A percentile compares a stretch with the other conserved stretches of the same genome.
phyloP scores from a whole-genome alignment of 2,797 vertebrate species.

The Mionectes olivaceus region DNA sequence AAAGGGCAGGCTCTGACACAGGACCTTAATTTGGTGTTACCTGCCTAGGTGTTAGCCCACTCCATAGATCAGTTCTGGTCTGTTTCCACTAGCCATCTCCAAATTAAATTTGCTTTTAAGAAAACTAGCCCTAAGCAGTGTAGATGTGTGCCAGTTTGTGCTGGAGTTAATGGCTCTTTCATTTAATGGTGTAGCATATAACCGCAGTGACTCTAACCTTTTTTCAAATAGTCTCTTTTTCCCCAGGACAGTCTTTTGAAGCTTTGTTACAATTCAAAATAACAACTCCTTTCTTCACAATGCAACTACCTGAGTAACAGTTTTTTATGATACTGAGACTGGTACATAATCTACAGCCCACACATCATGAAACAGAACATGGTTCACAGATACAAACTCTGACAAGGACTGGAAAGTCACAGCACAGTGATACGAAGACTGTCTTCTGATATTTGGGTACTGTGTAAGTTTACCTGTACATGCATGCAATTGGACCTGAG shows the following conservation, averaged over 20 bases:
- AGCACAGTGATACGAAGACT: background rate
- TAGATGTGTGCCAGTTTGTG: background rate
- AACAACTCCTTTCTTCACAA: background rate
- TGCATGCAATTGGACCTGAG: background rate
- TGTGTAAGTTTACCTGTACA: background rate
- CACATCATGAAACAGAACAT: background rate
- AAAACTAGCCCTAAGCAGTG: background rate
- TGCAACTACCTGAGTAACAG: background rate
- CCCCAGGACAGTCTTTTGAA: background rate
- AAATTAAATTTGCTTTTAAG: background rate
- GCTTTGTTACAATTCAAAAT: background rate
- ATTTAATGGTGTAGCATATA: background rate
- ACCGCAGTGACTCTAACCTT: background rate
- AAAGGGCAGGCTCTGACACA: background rate
- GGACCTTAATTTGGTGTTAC: background rate
- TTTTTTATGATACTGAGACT: background rate
- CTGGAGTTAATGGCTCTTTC: background rate
- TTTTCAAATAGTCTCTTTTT: background rate
- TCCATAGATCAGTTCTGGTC: background rate
- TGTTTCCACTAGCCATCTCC: background rate
- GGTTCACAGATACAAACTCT: background rate
- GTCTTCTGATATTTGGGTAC: background rate
- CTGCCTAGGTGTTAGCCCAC: background rate
- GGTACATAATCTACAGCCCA: background rate
- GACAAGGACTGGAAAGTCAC: background rate